Conservation (phyloP, 2,888 invertebrate species). For the Tubulanus polymorphus region DNA sequence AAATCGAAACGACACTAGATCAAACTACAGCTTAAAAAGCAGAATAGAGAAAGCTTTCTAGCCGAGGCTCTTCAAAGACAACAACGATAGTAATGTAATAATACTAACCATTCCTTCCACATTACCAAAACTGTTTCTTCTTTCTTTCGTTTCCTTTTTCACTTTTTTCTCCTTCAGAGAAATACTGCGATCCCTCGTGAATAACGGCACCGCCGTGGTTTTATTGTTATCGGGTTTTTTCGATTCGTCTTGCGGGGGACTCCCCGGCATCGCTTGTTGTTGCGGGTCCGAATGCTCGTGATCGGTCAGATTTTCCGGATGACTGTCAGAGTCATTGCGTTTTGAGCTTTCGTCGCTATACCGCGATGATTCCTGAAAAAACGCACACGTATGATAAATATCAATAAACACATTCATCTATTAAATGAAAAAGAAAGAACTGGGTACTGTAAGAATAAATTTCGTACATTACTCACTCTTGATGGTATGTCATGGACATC, state of each 20-base stretch:
- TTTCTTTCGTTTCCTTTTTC: constrained; percentile 55
- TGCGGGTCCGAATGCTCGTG: constrained; percentile 11
- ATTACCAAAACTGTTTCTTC: constrained; percentile 45
- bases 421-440: too few species aligned
- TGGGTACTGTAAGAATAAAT: too few species aligned
- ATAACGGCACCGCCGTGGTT: not conserved
- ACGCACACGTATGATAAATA: too few species aligned
- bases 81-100: too few species aligned
- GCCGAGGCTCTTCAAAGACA: too few species aligned
- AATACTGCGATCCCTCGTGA: constrained; percentile 31
- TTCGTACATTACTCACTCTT: too few species aligned
- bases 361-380: constrained; percentile 1
- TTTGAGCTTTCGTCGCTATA: constrained; percentile 60
- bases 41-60: too few species aligned
- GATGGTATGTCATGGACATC: too few species aligned
- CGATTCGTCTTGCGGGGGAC: not conserved
- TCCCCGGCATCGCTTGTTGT: too few species aligned
- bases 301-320: constrained; percentile 46
- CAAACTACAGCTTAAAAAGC: too few species aligned
- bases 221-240: not conserved
- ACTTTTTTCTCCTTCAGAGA: constrained; percentile 41
- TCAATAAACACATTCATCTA: too few species aligned
- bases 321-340: constrained; percentile 59
- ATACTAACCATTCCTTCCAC: constrained; percentile 43
- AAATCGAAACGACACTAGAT: too few species aligned